A percentile compares a stretch with the other conserved stretches of the same genome.
Evolutionary conservation across 2,888 invertebrate genomes (phyloP).

Genomic region (Nudaria mundana): DNA sequence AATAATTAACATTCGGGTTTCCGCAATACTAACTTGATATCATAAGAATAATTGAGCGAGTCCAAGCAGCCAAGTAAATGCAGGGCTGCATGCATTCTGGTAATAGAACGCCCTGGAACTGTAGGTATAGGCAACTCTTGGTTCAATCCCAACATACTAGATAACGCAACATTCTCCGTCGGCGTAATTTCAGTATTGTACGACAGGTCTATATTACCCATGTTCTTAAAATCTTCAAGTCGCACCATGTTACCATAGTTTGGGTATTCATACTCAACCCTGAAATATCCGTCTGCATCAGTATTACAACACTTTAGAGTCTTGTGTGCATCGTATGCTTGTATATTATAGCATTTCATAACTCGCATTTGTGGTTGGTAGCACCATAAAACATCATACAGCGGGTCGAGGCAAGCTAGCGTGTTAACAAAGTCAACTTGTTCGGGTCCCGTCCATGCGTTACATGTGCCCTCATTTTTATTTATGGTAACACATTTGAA

Average conservation of each 20-base stretch:
- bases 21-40: constrained; percentile 83
- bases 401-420: constrained; percentile 92
- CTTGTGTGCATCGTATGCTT: constrained; percentile 86
- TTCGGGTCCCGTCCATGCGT: constrained; percentile 89
- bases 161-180: constrained; percentile 53
- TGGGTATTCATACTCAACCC: constrained; percentile 59
- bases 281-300: constrained; percentile 45
- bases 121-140: constrained; percentile 92
- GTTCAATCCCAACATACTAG: constrained; percentile 84
- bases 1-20: too few relatives aligned
- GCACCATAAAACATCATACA: constrained; percentile 97
- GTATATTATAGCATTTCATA: constrained; percentile 90
- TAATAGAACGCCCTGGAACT: constrained; percentile 84
- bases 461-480: constrained; percentile 93
- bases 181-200: constrained; percentile 49
- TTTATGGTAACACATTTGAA: constrained; percentile 95
- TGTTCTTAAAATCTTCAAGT: constrained; percentile 65
- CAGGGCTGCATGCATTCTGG: constrained; percentile 93
- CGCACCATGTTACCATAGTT: constrained; percentile 66
- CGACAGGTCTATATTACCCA: constrained; percentile 59
- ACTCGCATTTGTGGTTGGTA: constrained; percentile 85
- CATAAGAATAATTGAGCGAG: constrained; percentile 91
- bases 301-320: constrained; percentile 63
- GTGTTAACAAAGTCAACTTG: constrained; percentile 92
- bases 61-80: constrained; percentile 95